phyloP scores from a whole-genome alignment of 2,113 vertebrate species.

The Chrysemys picta region DNA sequence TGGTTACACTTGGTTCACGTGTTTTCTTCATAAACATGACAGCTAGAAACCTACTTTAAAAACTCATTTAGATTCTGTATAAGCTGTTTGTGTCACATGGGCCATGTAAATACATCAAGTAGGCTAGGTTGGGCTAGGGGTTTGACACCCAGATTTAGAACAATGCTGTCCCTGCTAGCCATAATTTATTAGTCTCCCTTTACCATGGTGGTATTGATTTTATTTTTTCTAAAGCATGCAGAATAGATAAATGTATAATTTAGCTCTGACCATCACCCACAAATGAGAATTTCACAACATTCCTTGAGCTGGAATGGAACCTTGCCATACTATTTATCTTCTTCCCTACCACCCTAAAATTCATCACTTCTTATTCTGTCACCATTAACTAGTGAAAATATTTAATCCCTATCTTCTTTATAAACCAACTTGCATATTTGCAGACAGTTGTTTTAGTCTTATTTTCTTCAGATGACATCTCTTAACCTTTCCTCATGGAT shows the following conservation, averaged over 20 bases:
- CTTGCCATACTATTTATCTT: neutral
- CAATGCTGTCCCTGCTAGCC: neutral
- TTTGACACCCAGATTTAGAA: neutral
- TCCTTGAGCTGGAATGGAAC: neutral
- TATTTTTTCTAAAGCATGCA: neutral
- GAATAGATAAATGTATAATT: neutral
- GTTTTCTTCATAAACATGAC: neutral
- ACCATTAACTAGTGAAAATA: neutral
- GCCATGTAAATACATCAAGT: accelerated
- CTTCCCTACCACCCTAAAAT: neutral
- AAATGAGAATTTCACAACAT: neutral
- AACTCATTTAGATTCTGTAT: neutral
- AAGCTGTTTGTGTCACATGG: neutral
- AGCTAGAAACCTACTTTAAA: neutral
- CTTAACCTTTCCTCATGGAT: neutral
- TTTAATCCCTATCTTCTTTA: neutral
- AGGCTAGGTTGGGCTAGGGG: neutral
- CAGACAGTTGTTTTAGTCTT: neutral
- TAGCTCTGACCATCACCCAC: neutral
- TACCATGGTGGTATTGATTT: neutral
- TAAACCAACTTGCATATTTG: neutral
- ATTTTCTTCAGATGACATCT: neutral
- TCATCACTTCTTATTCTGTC: conserved; percentile 3
- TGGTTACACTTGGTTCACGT: neutral
- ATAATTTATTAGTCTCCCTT: neutral